Conservation (phyloP, 2,113 vertebrate species). For the human region DNA sequence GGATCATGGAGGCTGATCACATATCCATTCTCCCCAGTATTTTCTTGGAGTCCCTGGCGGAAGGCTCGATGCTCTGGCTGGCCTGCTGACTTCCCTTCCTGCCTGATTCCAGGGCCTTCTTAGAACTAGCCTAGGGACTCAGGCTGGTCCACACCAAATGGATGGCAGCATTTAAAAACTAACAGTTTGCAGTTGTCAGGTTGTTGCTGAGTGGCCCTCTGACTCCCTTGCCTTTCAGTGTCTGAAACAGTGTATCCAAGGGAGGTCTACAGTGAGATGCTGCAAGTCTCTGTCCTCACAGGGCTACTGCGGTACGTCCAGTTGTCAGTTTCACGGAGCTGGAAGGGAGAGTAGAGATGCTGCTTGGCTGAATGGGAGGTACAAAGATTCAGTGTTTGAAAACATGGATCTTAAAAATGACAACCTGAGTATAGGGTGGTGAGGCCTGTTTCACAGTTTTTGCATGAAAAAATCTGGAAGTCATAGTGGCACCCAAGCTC, state of each 20-base stretch:
- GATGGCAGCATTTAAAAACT: not conserved
- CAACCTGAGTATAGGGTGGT: not conserved
- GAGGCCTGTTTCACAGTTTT: not conserved
- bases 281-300: not conserved
- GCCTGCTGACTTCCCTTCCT: constrained; percentile 1
- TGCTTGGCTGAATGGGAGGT: not conserved
- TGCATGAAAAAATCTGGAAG: not conserved
- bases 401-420: constrained; percentile 8
- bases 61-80: constrained; percentile 78
- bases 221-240: not conserved
- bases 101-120: not conserved
- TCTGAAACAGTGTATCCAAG: not conserved
- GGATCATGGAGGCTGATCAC: constrained; percentile 67
- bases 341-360: not conserved
- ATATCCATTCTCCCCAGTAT: constrained; percentile 76
- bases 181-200: not conserved
- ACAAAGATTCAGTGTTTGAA: not conserved
- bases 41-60: constrained; percentile 81
- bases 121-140: not conserved
- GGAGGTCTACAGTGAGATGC: not conserved
- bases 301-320: not conserved
- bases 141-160: not conserved
- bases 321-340: not conserved
- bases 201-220: not conserved
- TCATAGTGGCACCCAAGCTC: not conserved